Base-by-base conservation (phyloP, 2,888 invertebrate species). In the Cephus spinipes region DNA sequence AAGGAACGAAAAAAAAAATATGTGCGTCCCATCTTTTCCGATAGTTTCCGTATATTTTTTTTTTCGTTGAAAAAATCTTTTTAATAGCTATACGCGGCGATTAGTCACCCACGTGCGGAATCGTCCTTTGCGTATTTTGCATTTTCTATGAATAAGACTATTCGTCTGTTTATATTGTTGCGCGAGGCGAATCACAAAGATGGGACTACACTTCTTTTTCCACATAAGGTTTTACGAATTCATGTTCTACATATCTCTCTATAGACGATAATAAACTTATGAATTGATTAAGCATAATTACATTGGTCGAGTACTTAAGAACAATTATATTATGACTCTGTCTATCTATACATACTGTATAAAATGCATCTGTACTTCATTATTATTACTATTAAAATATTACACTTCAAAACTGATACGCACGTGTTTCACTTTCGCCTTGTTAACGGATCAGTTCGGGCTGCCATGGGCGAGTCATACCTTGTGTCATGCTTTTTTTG, bases 281-380 rank as follows among this genome's bases (percentile, higher is more conserved):
- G 80, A 81, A 86, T 88, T 84, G 84, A 87, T 85, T 88, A 90
- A 87, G 85, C 83, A 84, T 89, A 89, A 86, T 86, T 87, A 86
- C 85, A 86, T 85, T 86, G 88, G 84, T 87, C 84, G 83, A 84
- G 81, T 87, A 87, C 82, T 85, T 87, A 88, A 87, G 86, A 85
- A 85, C 85, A 87, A 89, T 86, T 88, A 89, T 88, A 90, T 86
- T 89, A 89, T 83, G 87, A 87, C 88, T 86, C 87, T 88, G 87
- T 90, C 88, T 90, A 90, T 87, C 87, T 91, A 91, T 91, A 91
- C 87, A 91, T 91, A 90, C 82, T 91, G 91, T 91, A 91, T 90
- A 91, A 90, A 73, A 90, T 87, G 85, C 89, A 89, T 89, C 89
- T 89, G 91, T 90, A 91, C 88, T 91, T 91, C 89, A 91, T 90